Percentiles rank a stretch among this genome's conserved stretches.
Evolutionary conservation across 2,888 invertebrate genomes (phyloP).

Genomic region (Rhopalosiphum nymphaeae): DNA sequence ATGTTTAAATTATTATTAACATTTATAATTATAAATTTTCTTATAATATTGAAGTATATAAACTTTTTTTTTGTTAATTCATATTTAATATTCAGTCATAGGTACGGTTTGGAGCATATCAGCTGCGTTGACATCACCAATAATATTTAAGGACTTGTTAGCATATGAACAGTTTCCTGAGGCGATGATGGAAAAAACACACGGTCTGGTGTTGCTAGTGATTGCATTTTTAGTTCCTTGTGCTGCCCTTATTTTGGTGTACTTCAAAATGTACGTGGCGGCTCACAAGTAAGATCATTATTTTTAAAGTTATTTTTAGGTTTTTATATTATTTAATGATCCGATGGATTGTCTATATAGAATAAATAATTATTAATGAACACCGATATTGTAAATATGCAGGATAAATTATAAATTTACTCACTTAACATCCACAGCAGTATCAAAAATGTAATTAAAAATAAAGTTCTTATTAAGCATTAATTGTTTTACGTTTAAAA

Average conservation of each 20-base stretch:
- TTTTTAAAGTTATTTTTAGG: not conserved
- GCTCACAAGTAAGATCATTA: constrained; percentile 70
- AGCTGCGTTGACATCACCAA: constrained; percentile 69
- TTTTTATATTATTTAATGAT: not conserved
- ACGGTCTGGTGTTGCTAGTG: constrained; percentile 67
- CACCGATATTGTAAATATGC: not conserved
- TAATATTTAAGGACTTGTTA: constrained; percentile 66
- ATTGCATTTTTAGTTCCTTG: constrained; percentile 72
- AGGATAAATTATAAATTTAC: not conserved
- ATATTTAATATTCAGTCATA: constrained; percentile 69
- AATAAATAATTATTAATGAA: not conserved
- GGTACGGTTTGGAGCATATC: constrained; percentile 70
- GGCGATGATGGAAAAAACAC: constrained; percentile 61
- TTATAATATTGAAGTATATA: not conserved
- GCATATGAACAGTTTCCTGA: constrained; percentile 46
- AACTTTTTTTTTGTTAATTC: not conserved
- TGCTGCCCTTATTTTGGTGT: constrained; percentile 72
- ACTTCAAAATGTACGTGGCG: constrained; percentile 72
- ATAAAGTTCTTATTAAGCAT: not conserved
- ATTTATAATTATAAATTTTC: not conserved
- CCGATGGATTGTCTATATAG: not conserved
- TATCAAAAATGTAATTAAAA: not conserved
- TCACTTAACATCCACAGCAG: not conserved
- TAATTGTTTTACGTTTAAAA: not conserved
- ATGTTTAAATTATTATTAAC: not conserved